A percentile compares a stretch with the other conserved stretches of the same genome.
Evolutionary conservation across 2,888 invertebrate genomes (phyloP).

Genomic region (Synergus gifuensis): DNA sequence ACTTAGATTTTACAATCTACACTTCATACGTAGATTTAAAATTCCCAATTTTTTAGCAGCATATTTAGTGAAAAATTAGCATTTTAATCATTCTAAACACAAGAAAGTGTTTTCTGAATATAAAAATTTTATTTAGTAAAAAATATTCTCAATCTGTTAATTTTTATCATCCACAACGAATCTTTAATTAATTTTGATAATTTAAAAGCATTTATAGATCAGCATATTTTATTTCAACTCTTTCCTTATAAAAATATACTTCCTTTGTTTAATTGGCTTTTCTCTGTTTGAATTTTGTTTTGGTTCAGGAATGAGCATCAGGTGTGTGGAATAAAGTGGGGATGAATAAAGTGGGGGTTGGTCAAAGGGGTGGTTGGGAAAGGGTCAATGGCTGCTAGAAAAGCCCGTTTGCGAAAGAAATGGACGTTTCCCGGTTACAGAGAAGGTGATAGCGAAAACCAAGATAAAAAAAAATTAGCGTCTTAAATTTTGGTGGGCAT

Average conservation of each 20-base stretch:
- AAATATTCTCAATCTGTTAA: no score
- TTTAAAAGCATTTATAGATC: not conserved
- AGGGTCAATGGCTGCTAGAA: conserved; percentile 52
- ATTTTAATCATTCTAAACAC: no score
- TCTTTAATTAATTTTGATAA: not conserved
- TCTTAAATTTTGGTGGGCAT: conserved; percentile 62
- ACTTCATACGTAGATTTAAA: no score
- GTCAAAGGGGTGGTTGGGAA: conserved; percentile 52
- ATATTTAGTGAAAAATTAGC: no score
- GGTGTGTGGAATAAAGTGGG: conserved; percentile 53
- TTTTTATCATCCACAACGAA: no score
- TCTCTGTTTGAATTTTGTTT: not conserved
- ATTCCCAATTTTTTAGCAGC: not conserved
- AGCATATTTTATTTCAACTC: not conserved
- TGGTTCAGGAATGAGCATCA: conserved; percentile 52
- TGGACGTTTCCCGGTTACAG: conserved; percentile 52
- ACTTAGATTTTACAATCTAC: not conserved
- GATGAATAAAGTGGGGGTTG: conserved; percentile 48
- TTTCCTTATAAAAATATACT: no score
- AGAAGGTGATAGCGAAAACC: conserved; percentile 51
- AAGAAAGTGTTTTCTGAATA: no score
- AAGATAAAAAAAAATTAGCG: conserved; percentile 51
- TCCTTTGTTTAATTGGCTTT: not conserved
- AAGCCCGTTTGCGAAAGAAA: conserved; percentile 50
- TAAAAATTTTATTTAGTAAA: no score